Base-by-base conservation (phyloP, 2,797 vertebrate genomes). In the Bryconaethiops microstoma region DNA sequence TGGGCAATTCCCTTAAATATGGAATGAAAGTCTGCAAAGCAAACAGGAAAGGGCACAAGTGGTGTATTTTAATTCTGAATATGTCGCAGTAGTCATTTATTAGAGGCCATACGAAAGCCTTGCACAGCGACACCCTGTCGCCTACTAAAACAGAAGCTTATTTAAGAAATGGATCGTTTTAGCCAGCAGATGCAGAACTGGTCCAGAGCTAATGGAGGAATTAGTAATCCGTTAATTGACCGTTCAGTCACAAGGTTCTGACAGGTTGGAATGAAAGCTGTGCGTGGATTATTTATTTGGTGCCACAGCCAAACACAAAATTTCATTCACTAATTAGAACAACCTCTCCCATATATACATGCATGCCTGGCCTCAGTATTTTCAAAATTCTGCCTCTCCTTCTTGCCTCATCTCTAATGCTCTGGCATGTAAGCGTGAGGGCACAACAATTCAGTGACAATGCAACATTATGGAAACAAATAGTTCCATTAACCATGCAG, bases 311-410 rank as follows among this genome's bases (percentile, higher is more conserved):
- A 88, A 94, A 88, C 92, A 94, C 87, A 85, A 92, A 88, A 92
- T 94, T 95, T 95, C 88, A 95, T 95, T 92, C 90, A 84, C 92
- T 95, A 95, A 95, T 95, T 94, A 92, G 92, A 94, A 87, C 50
- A 72, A 17, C 70, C 68, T 12, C 78, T 70, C 67, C 5, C 63
- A 64, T 16, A 64, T 14, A 63, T 60, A 69, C 67, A 16, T 40
- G 5, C 60, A 76, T 70, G 21, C 59, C 68, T 69, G 50, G 70
- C 14, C 39, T 45, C 2, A 52, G 67, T 55, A 68, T 54, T 25
- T 68, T 74, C 0, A 40, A 25, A 83, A 82, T 9, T 88, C 87
- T 83, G 83, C 64, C 84, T 89, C 89, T 84, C 83, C 79, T 83
- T 85, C 86, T 88, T 85, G 86, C 88, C 83, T 80, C 78, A 82